Percentiles rank a stretch among this genome's conserved stretches.
Conservation (phyloP, 2,797 vertebrate genomes). For the Coranthus polyacanthus region DNA sequence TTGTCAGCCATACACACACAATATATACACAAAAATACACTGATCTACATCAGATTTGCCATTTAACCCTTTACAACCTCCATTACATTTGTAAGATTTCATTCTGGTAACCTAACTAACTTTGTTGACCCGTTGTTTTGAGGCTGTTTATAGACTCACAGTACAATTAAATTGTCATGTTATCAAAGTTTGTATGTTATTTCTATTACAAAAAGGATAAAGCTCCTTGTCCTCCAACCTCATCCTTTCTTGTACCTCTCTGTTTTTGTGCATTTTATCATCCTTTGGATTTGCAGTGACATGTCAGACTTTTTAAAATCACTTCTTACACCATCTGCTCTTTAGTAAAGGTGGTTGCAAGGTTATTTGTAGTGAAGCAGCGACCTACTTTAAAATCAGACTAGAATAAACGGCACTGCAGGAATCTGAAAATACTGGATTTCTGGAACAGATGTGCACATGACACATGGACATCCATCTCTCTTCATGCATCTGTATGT, state of each 20-base stretch:
- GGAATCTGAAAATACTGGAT: too few species aligned
- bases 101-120: too few species aligned
- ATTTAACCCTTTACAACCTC: slow-evolving; percentile 40
- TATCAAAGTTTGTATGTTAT: neutral
- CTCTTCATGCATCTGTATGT: too few species aligned
- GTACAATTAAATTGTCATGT: neutral
- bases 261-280: slow-evolving; percentile 2
- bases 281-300: neutral
- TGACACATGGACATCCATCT: too few species aligned
- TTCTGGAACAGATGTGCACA: too few species aligned
- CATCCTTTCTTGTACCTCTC: neutral
- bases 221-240: slow-evolving; percentile 9
- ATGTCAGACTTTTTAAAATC: neutral
- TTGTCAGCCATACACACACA: slow-evolving; percentile 39
- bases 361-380: neutral
- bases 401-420: too few species aligned
- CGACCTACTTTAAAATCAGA: neutral
- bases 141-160: neutral
- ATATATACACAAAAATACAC: slow-evolving; percentile 8
- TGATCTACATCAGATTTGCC: slow-evolving; percentile 33
- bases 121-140: neutral
- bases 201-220: neutral
- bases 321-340: slow-evolving; percentile 20
- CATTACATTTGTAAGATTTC: slow-evolving; percentile 11
- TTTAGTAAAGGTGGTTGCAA: slow-evolving; percentile 1